These are phyloP conservation scores for Poicephalus gulielmi DNA, from an alignment of 2,113 vertebrate genomes.

Conservation along the genomic window DNA sequence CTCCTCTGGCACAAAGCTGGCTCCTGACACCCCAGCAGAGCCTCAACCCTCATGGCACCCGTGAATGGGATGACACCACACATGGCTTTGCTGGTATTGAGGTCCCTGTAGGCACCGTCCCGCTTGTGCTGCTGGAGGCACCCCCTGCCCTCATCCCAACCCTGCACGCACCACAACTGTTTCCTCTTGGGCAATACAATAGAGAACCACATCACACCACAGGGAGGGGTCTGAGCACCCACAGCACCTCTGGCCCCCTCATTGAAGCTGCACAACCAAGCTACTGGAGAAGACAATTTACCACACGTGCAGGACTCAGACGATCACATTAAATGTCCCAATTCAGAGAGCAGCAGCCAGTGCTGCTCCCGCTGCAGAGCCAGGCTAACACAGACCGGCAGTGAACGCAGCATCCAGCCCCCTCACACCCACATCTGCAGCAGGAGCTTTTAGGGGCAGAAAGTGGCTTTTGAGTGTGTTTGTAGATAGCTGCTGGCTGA, in stretches of 20 bases:
- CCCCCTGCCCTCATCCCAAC: background rate
- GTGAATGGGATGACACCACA: background rate
- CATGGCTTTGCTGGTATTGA: background rate
- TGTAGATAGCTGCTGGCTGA: background rate
- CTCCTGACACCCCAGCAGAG: background rate
- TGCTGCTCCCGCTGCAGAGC: background rate
- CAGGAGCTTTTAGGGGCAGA: background rate
- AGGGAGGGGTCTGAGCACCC: background rate
- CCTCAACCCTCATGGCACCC: background rate
- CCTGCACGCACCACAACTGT: background rate
- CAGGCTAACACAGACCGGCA: background rate
- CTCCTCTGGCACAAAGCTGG: background rate
- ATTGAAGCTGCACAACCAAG: background rate
- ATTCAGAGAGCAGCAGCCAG: background rate
- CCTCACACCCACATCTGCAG: rapidly evolving
- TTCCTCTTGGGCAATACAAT: background rate
- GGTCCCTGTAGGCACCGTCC: rapidly evolving
- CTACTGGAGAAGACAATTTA: background rate
- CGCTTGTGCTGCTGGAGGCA: background rate
- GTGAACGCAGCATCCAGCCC: background rate
- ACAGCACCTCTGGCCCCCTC: rapidly evolving
- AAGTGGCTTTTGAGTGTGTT: rapidly evolving
- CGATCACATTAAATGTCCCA: constrained; percentile 6
- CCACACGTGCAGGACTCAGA: background rate
- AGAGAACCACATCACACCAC: background rate